Evolutionary conservation across 2,888 invertebrate species (phyloP), one percentile per base, ranked within the genome.

Genomic region (Caenorhabditis imperialis): DNA sequence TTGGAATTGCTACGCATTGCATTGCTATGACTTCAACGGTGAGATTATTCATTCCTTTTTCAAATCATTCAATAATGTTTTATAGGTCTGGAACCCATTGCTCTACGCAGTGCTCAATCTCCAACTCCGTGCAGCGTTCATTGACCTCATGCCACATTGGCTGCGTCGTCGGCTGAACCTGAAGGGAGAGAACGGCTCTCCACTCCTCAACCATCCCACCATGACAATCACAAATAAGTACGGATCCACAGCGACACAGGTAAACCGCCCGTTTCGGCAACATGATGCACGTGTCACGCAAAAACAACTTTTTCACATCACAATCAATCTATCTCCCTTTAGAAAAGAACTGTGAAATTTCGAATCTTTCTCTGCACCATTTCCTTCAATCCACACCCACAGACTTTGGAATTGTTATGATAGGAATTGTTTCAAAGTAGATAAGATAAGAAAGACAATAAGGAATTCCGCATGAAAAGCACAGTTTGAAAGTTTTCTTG

Each of bases 1-100:
- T 85, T 55, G 86, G 86, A 8, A 86, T 86, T 38, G 77, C 81
- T 6, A 85, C 86, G 10, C 86, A 86, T 69, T 84, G 84, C 35
- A 84, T 86, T 40, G 86, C 86, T 8, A 86, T 86, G 86, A 86
- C 86, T 5, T 86, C 86, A 2, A 86, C 86, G 10, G 86, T 84
- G 69, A 33, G 44, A 16, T 16, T 6, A 30, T 35, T 12, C 7
- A n/a, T n/a, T n/a, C 14, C 10, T 62, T n/a, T n/a, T n/a, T n/a
- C n/a, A n/a, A 30, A 30, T 30, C 10, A 7, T 30, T 30, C 30
- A 30, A 30, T 30, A 7, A 30, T 54, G n/a, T 18, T 35, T 35
- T 73, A 74, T 45, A 85, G 85, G 83, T 86, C 33, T 86, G 86
- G 85, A 86, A 85, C 44, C 86, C 85, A 25, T 69, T 86, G 3